Evolutionary conservation across 2,888 invertebrate species (phyloP), one percentile per base, ranked within the genome.

Genomic region (Oligia latruncula): DNA sequence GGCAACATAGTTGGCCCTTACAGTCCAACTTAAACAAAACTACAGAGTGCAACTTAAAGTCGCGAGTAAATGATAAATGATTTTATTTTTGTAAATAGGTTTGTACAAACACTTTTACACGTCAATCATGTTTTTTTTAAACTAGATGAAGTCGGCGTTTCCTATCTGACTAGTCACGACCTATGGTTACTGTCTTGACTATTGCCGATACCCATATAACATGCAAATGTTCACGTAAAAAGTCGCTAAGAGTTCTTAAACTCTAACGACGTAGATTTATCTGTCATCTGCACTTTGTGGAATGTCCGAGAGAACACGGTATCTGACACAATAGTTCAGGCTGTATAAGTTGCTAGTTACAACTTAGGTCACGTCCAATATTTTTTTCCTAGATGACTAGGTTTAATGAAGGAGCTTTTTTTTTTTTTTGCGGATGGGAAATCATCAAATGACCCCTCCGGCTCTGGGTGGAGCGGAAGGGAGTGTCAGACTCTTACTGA

Each of bases 1-100:
- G 81, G 84, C 23, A 60, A 58, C 64, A 20, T 65, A 2, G 13
- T 71, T 29, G 49, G 70, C 3, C 70, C 73, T 70, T 46, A n/a
- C 4, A 1, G 20, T 8, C 23, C 4, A 58, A 35, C 35, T 35
- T 35, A 35, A 35, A 35, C 4, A 29, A 29, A 3, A 35, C 35
- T 35, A 35, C 35, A 35, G 35, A 35, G 35, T 35, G 17, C 68
- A 52, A 15, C n/a, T 66, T 40, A 66, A 6, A 35, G 29, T 23
- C 29, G 20, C 9, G 23, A 46, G 23, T 23, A 29, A 29, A 29
- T 29, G 29, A 29, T 29, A 29, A 29, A 29, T 29, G 29, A 29
- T 29, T 29, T 29, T 29, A 29, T 29, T 29, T 29, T 29, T 29
- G 29, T 29, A 29, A 29, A 29, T 29, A 29, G 29, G 29, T 29